Evolutionary conservation across 2,797 vertebrate species (phyloP), one percentile per base, ranked within the genome.

Genomic region (Crocidura indochinensis): DNA sequence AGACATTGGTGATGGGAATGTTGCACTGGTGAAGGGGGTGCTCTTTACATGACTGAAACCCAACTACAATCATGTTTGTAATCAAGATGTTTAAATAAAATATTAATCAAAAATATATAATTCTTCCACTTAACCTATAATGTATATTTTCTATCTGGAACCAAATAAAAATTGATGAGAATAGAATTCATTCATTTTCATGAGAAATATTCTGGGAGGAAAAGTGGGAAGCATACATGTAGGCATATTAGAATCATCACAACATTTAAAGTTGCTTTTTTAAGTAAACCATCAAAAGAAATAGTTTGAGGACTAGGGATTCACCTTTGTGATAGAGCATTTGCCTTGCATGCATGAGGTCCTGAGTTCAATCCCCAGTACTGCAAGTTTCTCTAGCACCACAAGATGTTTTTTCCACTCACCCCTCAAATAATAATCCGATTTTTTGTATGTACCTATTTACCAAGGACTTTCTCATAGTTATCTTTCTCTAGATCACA

Each of bases 211-310:
- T 20, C 56, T 22, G 19, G 56, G 22, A 60, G 20, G 83, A 19
- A n/a, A 92, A 79, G 78, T 78, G 83, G 92, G 19, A 87, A 87
- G 31, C 77, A 64, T 47, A 27, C 44, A 6, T 29, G 29, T n/a
- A 84, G 64, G n/a, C 24, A 85, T 14, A n/a, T 60, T 27, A 69
- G 69, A 87, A 10, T 82, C 29, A 84, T 60, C 38, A 82, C 53
- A 90, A 75, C 87, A 89, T 51, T 71, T 49, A 67, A 88, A 90
- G 27, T 56, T 80, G 47, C 27, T 92, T 88, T 64, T 83, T 86
- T 76, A 85, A 91, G 51, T 8, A 44, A 46, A 87, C 84, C 22
- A 24, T 44, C 84, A 53, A 24, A 84, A 85, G 12, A 72, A 87
- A 72, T 72, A 84, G 56, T 4, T 7, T 24, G 20, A 27, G 56